These are phyloP conservation scores for Alauda arvensis DNA, from an alignment of 2,797 vertebrate genomes.

Conservation along the genomic window DNA sequence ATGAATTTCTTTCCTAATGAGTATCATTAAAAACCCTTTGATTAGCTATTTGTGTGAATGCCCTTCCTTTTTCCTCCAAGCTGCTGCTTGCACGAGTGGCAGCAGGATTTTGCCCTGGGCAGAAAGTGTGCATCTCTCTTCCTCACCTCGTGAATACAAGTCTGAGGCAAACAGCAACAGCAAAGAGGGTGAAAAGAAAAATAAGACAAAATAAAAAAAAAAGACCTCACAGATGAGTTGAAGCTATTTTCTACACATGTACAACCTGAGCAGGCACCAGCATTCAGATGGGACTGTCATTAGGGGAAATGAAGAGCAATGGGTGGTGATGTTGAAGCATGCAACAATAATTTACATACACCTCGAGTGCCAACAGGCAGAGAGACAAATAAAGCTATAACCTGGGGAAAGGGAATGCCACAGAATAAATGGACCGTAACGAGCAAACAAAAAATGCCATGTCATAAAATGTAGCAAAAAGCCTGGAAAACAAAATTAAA, in stretches of 20 bases:
- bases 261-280: background rate
- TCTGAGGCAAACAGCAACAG: background rate
- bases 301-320: constrained; percentile 49
- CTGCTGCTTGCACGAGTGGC: background rate
- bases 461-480: constrained; percentile 39
- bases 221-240: background rate
- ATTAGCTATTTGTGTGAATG: constrained; percentile 64
- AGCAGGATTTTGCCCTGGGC: constrained; percentile 10
- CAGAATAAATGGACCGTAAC: constrained; percentile 34
- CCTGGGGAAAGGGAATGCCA: constrained; percentile 14
- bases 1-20: constrained; percentile 67
- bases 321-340: constrained; percentile 23
- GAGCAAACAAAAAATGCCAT: constrained; percentile 25
- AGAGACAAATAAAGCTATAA: constrained; percentile 50
- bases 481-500: constrained; percentile 27
- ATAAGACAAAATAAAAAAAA: too few relatives aligned
- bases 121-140: background rate
- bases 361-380: background rate
- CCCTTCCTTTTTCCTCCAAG: constrained; percentile 54
- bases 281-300: constrained; percentile 7
- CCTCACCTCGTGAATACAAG: background rate
- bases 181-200: background rate
- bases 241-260: constrained; percentile 6
- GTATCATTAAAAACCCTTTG: constrained; percentile 65
- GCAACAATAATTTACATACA: constrained; percentile 39